These are phyloP conservation scores for Microplitis deprimator DNA, from an alignment of 2,888 invertebrate genomes.

Conservation along the genomic window DNA sequence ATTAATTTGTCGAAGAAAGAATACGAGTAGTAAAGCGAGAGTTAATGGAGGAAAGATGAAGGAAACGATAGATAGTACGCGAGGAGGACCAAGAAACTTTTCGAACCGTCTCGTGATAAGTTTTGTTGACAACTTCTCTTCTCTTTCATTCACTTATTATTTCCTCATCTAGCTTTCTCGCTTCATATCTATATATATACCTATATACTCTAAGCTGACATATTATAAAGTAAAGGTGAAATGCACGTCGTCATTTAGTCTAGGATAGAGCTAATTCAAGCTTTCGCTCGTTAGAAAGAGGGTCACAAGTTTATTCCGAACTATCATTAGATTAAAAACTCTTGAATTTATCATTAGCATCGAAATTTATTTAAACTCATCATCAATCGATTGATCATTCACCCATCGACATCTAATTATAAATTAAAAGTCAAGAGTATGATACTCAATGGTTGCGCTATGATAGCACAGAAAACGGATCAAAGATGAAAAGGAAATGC, in stretches of 20 bases:
- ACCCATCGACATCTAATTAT: neutral
- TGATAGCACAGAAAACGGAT: neutral
- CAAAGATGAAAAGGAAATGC: neutral
- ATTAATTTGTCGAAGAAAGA: conserved; percentile 60
- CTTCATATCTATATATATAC: neutral
- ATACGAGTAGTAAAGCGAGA: conserved; percentile 27
- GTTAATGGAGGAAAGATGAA: conserved; percentile 27
- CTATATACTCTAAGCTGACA: neutral
- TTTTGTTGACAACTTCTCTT: neutral
- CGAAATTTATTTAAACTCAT: neutral
- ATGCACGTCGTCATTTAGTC: neutral
- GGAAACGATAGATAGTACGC: conserved; percentile 24
- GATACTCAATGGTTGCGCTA: neutral
- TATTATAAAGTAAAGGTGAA: neutral
- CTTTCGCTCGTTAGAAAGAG: neutral
- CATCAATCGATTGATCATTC: neutral
- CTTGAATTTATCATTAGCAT: neutral
- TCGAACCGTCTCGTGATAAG: neutral
- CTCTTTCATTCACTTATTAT: neutral
- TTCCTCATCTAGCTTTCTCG: neutral
- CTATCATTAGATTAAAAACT: neutral
- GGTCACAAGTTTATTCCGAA: no score
- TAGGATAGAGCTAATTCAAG: neutral
- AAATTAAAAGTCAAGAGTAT: neutral
- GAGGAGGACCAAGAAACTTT: conserved; percentile 37